Conservation (phyloP, 2,113 vertebrate species). For the Dipodomys ordii region DNA sequence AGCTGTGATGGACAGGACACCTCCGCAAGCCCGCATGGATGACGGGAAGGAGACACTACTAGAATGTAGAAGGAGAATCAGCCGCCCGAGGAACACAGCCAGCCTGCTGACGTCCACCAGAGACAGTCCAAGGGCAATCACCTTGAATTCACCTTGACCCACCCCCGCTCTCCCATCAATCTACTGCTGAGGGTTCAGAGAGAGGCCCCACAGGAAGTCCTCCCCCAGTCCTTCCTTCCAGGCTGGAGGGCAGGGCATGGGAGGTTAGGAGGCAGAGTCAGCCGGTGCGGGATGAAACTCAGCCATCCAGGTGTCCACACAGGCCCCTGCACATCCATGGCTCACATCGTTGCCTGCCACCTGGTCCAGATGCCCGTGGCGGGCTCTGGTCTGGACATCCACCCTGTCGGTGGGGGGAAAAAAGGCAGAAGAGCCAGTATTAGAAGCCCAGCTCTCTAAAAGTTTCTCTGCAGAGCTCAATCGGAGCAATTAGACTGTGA, state of each 20-base stretch:
- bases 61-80: background rate
- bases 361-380: no score
- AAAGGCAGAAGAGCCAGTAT: background rate
- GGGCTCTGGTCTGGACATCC: background rate
- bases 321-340: no score
- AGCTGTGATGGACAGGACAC: background rate
- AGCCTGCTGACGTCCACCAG: background rate
- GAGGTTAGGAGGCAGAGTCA: no score
- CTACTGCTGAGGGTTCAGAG: no score
- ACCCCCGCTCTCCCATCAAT: background rate
- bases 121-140: background rate
- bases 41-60: no score
- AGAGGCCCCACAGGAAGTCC: background rate
- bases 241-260: no score
- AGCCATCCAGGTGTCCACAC: background rate
- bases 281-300: no score
- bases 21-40: no score
- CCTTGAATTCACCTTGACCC: background rate
- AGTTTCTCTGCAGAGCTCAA: background rate
- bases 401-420: background rate
- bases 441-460: background rate
- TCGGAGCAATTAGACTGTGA: background rate
- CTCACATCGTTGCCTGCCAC: no score
- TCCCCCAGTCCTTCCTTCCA: background rate
- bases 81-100: background rate